A percentile compares a stretch with the other conserved stretches of the same genome.
Conservation (phyloP, 2,113 vertebrate species). For the Ceyx margarethae region DNA sequence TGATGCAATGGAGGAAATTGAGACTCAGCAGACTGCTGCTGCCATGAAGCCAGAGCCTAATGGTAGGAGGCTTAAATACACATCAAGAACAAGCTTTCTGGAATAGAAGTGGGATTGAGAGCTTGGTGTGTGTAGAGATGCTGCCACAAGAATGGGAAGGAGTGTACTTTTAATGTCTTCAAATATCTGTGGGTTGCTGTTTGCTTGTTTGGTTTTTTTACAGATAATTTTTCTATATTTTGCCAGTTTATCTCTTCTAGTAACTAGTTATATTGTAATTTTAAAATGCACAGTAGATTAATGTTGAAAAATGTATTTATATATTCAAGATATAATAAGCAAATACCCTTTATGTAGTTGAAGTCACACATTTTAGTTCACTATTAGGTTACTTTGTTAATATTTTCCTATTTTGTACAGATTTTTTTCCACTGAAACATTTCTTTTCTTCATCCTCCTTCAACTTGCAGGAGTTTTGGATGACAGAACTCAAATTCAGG, state of each 20-base stretch:
- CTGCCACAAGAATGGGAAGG: neutral
- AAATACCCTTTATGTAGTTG: neutral
- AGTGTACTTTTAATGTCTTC: neutral
- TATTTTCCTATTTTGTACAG: neutral
- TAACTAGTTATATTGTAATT: neutral
- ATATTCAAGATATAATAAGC: neutral
- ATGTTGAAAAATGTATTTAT: neutral
- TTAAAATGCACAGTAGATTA: neutral
- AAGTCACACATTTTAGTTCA: neutral
- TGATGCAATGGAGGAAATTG: slow-evolving; percentile 96
- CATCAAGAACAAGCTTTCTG: neutral
- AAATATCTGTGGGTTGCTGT: neutral
- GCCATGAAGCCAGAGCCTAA: slow-evolving; percentile 72
- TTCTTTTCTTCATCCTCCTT: neutral
- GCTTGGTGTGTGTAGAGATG: neutral
- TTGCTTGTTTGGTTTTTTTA: neutral
- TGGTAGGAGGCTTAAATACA: slow-evolving; percentile 65
- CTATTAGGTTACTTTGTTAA: neutral
- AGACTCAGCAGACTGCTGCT: slow-evolving; percentile 72
- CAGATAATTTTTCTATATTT: neutral
- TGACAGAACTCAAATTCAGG: slow-evolving; percentile 76
- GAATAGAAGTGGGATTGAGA: neutral
- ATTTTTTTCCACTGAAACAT: neutral
- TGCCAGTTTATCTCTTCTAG: neutral
- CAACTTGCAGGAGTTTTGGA: slow-evolving; percentile 78